A percentile compares a stretch with the other conserved stretches of the same genome.
Evolutionary conservation across 1,140 invertebrate genomes (phyloP).

Genomic region (Bacillus rossius): DNA sequence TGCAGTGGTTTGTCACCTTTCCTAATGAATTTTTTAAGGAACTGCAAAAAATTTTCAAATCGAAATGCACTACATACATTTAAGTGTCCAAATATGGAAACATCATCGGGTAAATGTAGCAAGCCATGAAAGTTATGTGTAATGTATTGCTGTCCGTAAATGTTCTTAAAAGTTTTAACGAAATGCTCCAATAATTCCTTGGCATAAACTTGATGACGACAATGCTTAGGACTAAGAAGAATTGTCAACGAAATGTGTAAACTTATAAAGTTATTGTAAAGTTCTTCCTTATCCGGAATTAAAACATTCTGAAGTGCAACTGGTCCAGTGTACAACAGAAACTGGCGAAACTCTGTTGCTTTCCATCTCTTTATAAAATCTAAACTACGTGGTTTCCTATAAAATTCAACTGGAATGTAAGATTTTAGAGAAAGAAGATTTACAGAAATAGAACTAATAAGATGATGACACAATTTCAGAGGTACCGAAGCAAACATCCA

Average conservation of each 20-base stretch:
- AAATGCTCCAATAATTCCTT: neutral
- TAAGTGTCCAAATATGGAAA: constrained; percentile 10
- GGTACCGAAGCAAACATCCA: constrained; percentile 21
- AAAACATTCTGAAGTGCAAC: constrained; percentile 21
- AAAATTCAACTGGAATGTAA: constrained; percentile 28
- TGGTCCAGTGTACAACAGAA: constrained; percentile 32
- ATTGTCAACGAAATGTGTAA: constrained; percentile 10
- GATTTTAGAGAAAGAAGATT: too few species aligned
- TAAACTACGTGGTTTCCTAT: constrained; percentile 27
- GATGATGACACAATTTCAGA: too few species aligned
- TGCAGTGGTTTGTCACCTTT: constrained; percentile 16
- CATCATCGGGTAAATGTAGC: constrained; percentile 14
- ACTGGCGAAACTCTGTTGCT: constrained; percentile 34
- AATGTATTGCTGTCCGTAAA: constrained; percentile 11
- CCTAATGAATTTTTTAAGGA: constrained; percentile 12
- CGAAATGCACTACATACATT: constrained; percentile 14
- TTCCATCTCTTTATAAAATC: constrained; percentile 29
- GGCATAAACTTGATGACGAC: constrained; percentile 6
- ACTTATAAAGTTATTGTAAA: neutral
- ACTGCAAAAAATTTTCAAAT: constrained; percentile 18
- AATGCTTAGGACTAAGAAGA: constrained; percentile 1
- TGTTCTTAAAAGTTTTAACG: neutral
- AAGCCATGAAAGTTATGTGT: constrained; percentile 18
- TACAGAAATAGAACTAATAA: too few species aligned
- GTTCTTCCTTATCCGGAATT: neutral